A percentile compares a stretch with the other conserved stretches of the same genome.
Evolutionary conservation across 2,888 invertebrate species (phyloP).

Genomic region (Ectobius pallidus): DNA sequence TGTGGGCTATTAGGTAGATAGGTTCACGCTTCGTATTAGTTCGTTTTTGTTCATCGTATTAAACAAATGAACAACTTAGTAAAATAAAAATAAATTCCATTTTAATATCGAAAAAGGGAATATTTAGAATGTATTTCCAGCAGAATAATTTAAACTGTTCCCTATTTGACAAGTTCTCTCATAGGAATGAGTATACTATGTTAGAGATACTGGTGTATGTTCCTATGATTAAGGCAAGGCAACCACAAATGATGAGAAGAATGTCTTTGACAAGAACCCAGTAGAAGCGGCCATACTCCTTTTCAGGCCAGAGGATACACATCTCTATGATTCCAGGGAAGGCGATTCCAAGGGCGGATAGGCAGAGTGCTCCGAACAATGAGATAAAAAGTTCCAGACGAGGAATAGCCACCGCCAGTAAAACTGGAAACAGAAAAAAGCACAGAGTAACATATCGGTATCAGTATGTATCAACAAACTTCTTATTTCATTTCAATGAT

Average conservation of each 20-base stretch:
- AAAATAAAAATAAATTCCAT: too few relatives aligned
- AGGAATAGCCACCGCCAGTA: slow-evolving; percentile 81
- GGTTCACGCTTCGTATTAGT: too few relatives aligned
- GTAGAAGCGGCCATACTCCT: slow-evolving; percentile 61
- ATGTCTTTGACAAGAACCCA: slow-evolving; percentile 67
- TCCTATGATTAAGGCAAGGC: slow-evolving; percentile 70
- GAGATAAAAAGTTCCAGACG: slow-evolving; percentile 79
- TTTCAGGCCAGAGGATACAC: slow-evolving; percentile 73
- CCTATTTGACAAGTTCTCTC: background rate
- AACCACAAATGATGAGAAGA: slow-evolving; percentile 67
- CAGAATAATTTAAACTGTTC: too few relatives aligned
- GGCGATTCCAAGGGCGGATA: slow-evolving; percentile 86
- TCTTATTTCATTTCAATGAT: too few relatives aligned
- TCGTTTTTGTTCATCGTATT: too few relatives aligned
- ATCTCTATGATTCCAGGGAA: slow-evolving; percentile 90
- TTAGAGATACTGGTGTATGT: slow-evolving; percentile 71
- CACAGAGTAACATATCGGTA: too few relatives aligned
- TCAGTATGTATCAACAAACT: too few relatives aligned
- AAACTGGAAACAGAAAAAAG: slow-evolving; percentile 20
- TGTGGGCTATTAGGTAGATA: too few relatives aligned
- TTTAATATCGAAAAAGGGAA: too few relatives aligned
- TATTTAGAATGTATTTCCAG: too few relatives aligned
- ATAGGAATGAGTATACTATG: slow-evolving; percentile 52
- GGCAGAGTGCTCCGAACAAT: slow-evolving; percentile 84
- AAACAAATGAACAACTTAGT: too few relatives aligned